Conservation (phyloP, 2,113 vertebrate genomes). For the Paraplagusia blochii region DNA sequence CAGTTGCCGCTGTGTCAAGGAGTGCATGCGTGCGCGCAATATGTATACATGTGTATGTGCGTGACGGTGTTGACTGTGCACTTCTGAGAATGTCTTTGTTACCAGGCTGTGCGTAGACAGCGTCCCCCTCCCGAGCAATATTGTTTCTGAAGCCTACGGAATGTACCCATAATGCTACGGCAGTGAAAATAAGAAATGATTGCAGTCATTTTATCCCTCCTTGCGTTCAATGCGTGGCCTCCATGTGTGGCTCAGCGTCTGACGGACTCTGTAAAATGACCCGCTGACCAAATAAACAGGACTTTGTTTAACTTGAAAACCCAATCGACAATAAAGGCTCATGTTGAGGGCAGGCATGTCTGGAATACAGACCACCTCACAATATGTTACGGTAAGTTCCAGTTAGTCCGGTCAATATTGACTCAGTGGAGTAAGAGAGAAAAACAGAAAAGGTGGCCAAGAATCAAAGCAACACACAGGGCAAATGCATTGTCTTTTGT, state of each 20-base stretch:
- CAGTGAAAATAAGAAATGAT: conserved; percentile 42
- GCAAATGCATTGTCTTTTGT: conserved; percentile 78
- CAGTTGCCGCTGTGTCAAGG: conserved; percentile 66
- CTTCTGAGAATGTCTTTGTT: conserved; percentile 66
- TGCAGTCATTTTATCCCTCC: conserved; percentile 35
- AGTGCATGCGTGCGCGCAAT: conserved; percentile 30
- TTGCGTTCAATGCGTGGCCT: neutral
- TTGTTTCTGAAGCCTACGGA: conserved; percentile 44
- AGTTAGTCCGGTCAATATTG: conserved; percentile 49
- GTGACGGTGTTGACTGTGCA: conserved; percentile 24
- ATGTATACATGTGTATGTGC: neutral
- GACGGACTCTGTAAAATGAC: neutral
- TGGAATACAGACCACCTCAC: conserved; percentile 36
- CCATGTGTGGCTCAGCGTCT: neutral
- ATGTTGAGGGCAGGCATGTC: conserved; percentile 31
- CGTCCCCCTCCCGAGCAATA: conserved; percentile 12
- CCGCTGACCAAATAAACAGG: conserved; percentile 30
- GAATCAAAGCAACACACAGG: conserved; percentile 50
- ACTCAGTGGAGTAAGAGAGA: conserved; percentile 36
- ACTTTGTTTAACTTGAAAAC: conserved; percentile 55
- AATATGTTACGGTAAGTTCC: conserved; percentile 42
- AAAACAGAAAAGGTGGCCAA: conserved; percentile 5
- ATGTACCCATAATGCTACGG: conserved; percentile 57
- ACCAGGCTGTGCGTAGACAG: conserved; percentile 14
- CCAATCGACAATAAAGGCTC: conserved; percentile 49